These are phyloP conservation scores for Arbacia lixula DNA, from an alignment of 53 echinoderm and acorn worm genomes.

Conservation along the genomic window DNA sequence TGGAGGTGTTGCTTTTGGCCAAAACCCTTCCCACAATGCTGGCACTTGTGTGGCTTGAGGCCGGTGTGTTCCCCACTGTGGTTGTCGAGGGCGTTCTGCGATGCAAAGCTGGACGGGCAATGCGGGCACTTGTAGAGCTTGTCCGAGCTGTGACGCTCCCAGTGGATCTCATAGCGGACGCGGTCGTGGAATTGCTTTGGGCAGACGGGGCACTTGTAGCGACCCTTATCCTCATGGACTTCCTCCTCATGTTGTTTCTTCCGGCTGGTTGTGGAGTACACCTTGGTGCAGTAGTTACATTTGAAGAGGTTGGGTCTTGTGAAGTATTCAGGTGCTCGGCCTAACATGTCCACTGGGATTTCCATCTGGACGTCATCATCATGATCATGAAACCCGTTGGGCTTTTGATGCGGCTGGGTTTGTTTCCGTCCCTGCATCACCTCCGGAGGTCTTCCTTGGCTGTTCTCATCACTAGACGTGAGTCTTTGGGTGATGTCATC, in stretches of 20 bases:
- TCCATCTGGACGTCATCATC: too few relatives aligned
- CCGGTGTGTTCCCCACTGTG: constrained; percentile 3
- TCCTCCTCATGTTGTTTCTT: background rate
- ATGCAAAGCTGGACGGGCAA: background rate
- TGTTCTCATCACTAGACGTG: too few relatives aligned
- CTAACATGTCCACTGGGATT: constrained; percentile 29
- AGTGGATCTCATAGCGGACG: background rate
- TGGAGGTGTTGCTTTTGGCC: background rate
- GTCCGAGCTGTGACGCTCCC: background rate
- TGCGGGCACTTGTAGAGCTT: background rate
- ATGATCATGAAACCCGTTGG: too few relatives aligned
- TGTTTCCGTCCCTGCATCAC: too few relatives aligned
- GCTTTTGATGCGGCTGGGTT: too few relatives aligned
- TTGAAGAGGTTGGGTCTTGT: background rate
- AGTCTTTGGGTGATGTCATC: too few relatives aligned
- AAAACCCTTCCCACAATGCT: background rate
- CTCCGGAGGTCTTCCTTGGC: too few relatives aligned
- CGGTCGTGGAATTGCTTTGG: background rate
- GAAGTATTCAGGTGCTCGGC: background rate
- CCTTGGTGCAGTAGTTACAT: background rate
- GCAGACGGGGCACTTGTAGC: background rate
- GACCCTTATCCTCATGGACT: background rate
- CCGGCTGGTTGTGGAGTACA: background rate
- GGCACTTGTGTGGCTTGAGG: constrained; percentile 4
- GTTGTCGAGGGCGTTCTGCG: background rate